phyloP scores from a whole-genome alignment of 2,113 vertebrate species.

The Gasterosteus aculeatus region DNA sequence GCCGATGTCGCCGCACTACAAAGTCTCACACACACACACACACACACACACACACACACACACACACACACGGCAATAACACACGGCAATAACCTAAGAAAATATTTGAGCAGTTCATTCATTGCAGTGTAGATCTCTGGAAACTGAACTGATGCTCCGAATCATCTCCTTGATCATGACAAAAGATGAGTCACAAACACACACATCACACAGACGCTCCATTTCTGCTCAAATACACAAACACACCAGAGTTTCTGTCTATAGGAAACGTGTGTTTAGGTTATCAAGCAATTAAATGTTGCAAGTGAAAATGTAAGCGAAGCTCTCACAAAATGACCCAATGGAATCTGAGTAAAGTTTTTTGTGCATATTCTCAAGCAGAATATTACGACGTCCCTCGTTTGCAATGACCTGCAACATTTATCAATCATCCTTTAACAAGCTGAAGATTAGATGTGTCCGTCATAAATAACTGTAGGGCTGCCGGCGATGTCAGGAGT shows the following conservation, averaged over 20 bases:
- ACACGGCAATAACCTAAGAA: neutral
- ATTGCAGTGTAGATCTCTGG: neutral
- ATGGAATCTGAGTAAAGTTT: neutral
- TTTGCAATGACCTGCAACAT: neutral
- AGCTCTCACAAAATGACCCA: neutral
- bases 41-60: constrained; percentile 22
- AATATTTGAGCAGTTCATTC: neutral
- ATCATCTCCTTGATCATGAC: neutral
- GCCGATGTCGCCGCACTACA: neutral
- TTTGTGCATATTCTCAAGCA: neutral
- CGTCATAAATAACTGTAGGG: neutral
- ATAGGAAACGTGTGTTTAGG: neutral
- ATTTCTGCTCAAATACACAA: neutral
- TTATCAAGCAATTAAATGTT: constrained; percentile 16
- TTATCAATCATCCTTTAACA: neutral
- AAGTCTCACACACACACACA: constrained; percentile 16
- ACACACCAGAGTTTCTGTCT: neutral
- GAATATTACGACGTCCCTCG: neutral
- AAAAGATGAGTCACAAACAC: neutral
- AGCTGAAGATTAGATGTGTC: neutral
- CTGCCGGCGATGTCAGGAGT: neutral
- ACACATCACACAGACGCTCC: neutral
- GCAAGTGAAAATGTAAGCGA: constrained; percentile 10
- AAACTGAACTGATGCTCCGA: neutral
- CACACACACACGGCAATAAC: neutral